Conservation (phyloP, 2,797 vertebrate species). For the Aeoliscus strigatus region DNA sequence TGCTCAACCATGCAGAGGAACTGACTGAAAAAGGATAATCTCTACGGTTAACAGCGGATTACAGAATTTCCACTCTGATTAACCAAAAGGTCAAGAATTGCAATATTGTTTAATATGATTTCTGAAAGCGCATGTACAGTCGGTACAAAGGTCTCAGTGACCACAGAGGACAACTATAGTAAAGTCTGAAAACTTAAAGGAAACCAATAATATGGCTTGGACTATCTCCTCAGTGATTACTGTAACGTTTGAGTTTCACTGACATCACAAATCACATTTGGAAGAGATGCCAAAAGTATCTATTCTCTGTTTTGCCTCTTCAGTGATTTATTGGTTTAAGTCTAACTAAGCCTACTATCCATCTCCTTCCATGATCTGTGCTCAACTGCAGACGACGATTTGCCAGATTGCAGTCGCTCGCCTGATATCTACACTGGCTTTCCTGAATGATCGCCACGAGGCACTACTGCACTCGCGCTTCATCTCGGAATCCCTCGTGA, state of each 20-base stretch:
- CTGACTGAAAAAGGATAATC: no score
- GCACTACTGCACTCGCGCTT: constrained; percentile 35
- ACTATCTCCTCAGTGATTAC: neutral
- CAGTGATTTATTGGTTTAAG: constrained; percentile 26
- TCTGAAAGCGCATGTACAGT: no score
- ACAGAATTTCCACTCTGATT: no score
- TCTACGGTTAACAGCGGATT: no score
- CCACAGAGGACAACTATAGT: no score
- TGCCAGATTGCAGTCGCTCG: constrained; percentile 26
- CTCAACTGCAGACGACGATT: constrained; percentile 24
- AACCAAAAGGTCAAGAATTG: no score
- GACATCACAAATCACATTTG: constrained; percentile 1
- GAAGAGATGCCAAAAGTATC: constrained; percentile 5
- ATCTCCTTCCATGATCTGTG: constrained; percentile 27
- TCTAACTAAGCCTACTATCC: constrained; percentile 29
- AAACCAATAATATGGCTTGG: neutral
- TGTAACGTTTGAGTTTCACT: neutral
- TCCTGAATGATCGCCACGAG: constrained; percentile 29
- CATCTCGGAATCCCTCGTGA: constrained; percentile 37
- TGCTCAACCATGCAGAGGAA: no score
- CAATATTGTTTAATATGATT: no score
- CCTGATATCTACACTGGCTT: constrained; percentile 19
- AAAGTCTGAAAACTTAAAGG: neutral
- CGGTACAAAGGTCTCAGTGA: no score
- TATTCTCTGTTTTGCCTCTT: neutral